These are phyloP conservation scores for Illadopsis cleaveri DNA, from an alignment of 2,113 vertebrate genomes.

Conservation along the genomic window DNA sequence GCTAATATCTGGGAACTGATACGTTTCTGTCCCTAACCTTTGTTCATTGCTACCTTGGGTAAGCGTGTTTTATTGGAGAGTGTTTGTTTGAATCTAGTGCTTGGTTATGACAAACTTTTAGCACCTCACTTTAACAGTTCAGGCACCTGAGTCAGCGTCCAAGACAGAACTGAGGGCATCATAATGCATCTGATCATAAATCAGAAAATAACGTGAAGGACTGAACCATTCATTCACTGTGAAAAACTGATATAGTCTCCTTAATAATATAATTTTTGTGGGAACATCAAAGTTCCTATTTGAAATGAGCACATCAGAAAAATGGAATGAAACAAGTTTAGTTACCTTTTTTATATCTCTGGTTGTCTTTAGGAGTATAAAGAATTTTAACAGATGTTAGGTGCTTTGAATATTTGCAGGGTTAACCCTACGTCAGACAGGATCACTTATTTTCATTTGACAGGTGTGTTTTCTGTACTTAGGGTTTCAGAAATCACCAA, in stretches of 20 bases:
- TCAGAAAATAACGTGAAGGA: neutral
- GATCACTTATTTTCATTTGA: neutral
- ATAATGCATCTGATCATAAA: neutral
- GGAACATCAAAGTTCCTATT: neutral
- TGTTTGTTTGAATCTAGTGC: neutral
- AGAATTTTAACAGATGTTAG: neutral
- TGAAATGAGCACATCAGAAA: neutral
- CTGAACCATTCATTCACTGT: neutral
- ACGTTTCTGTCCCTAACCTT: neutral
- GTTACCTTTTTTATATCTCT: neutral
- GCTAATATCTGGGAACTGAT: neutral
- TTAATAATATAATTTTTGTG: neutral
- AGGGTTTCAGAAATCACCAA: neutral
- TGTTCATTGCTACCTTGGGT: neutral
- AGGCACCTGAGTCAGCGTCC: neutral
- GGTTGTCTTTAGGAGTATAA: neutral
- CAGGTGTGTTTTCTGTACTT: neutral
- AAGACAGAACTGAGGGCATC: neutral
- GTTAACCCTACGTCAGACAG: neutral
- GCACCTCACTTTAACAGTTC: neutral
- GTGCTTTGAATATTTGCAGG: neutral
- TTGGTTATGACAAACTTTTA: neutral
- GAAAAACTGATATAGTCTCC: neutral
- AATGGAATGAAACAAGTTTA: neutral
- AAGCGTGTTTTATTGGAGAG: neutral